phyloP scores from a whole-genome alignment of 2,113 vertebrate genomes.

The Craseonycteris thonglongyai region DNA sequence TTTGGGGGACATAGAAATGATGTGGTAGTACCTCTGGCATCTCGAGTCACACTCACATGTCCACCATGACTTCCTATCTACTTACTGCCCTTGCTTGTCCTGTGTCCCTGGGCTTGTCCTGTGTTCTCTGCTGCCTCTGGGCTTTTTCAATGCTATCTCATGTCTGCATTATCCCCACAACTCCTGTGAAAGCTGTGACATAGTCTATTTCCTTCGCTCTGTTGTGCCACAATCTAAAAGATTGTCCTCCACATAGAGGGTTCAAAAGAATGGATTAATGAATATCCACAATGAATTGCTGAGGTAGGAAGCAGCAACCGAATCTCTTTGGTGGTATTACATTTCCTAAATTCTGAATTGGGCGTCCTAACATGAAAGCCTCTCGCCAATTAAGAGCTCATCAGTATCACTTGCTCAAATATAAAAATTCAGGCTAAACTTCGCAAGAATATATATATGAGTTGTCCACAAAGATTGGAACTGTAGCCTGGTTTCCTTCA shows the following conservation, averaged over 20 bases:
- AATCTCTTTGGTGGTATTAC: neutral
- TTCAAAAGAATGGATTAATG: neutral
- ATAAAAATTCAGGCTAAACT: neutral
- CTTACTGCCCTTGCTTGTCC: accelerated
- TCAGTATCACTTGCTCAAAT: neutral
- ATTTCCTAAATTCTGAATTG: neutral
- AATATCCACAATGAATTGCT: neutral
- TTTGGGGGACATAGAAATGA: no score
- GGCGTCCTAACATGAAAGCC: neutral
- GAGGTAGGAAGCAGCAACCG: neutral
- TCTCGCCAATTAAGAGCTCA: neutral
- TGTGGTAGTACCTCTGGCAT: accelerated
- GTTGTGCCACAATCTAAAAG: neutral
- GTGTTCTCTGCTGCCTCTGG: accelerated
- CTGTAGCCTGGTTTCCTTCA: neutral
- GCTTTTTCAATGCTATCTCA: neutral
- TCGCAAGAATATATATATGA: neutral
- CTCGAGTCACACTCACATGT: no score
- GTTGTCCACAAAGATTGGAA: neutral
- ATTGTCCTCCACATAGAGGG: accelerated
- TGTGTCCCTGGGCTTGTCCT: no score
- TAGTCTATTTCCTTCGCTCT: neutral
- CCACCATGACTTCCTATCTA: neutral
- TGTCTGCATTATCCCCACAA: neutral
- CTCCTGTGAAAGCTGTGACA: neutral